Conservation (phyloP, 2,797 vertebrate species). For the Lates japonicus region DNA sequence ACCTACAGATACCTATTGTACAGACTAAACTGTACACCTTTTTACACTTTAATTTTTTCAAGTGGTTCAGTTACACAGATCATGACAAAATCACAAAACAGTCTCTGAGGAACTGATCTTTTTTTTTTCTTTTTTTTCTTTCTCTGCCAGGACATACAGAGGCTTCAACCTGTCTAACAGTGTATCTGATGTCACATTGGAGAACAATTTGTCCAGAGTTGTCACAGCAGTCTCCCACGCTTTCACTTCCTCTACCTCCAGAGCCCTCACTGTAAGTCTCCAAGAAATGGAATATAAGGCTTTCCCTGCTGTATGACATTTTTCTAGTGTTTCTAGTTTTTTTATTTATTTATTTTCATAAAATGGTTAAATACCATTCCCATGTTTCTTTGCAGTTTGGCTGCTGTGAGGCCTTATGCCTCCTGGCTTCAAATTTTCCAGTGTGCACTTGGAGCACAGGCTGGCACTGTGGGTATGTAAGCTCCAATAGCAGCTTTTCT, state of each 20-base stretch:
- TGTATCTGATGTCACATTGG: slow-evolving; percentile 92
- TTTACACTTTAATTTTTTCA: background rate
- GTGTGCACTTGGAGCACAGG: slow-evolving; percentile 94
- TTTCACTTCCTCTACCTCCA: slow-evolving; percentile 92
- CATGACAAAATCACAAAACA: background rate
- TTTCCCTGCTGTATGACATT: accelerated
- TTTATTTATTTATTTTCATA: background rate
- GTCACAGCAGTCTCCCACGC: slow-evolving; percentile 92
- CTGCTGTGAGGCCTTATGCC: slow-evolving; percentile 96
- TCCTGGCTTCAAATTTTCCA: slow-evolving; percentile 92
- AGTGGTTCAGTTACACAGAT: background rate
- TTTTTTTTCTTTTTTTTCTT: background rate
- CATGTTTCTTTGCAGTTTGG: slow-evolving; percentile 88
- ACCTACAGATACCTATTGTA: background rate
- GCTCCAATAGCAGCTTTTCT: slow-evolving; percentile 65
- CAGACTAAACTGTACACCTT: no score
- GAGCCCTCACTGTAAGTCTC: slow-evolving; percentile 91
- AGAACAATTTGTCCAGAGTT: slow-evolving; percentile 96
- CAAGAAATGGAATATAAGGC: background rate
- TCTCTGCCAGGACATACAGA: slow-evolving; percentile 90
- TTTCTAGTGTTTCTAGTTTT: background rate
- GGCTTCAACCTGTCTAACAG: slow-evolving; percentile 91
- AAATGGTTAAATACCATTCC: background rate
- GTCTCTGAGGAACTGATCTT: background rate
- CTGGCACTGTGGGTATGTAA: slow-evolving; percentile 96